Base-by-base conservation (phyloP, 2,113 vertebrate genomes). In the Circaetus cinerascens region DNA sequence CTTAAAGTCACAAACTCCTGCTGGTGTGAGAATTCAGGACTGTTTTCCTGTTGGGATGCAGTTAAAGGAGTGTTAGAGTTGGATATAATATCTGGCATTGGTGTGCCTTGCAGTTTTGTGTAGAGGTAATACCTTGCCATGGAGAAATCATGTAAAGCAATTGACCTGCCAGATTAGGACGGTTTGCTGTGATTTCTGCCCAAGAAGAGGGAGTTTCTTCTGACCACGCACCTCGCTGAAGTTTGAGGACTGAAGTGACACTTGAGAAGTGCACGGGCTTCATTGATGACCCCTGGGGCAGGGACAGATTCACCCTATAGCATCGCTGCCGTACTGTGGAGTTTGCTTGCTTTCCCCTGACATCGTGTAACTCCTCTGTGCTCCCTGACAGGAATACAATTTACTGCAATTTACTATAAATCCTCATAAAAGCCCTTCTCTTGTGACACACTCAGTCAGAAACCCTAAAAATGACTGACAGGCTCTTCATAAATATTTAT, bases 391-490 rank as follows among this genome's bases (percentile, higher is more conserved):
- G 93, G 94, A 96, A 94, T 86, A 93, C 93, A 96, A 95, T 97
- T 97, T 96, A 96, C 97, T 91, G 93, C 93, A 97, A 97, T 97
- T 97, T 97, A 96, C 89, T 96, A 56, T 94, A 97, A 96, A 96
- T 94, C 94, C 86, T 96, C 87, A 86, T 95, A 93, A 95, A 95
- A 96, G 80, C 87, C 93, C 91, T 97, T 97, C 95, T 97, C 95
- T 95, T 96, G 89, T 97, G 96, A 96, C 97, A 97, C 88, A 86
- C 89, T 93, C 92, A 97, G 96, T 97, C 97, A 97, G 95, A 97
- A 97, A 95, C 95, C 94, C 96, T 97, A 96, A 95, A 97, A 95
- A 91, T 97, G 97, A 97, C 77, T 97, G 97, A 93, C 97, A 97
- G 84, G 74, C 13, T 85, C 89, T 86, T 96, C 93, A 97, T 97